These are phyloP conservation scores for Morphnarchus princeps DNA, from an alignment of 2,113 vertebrate genomes.

Conservation along the genomic window DNA sequence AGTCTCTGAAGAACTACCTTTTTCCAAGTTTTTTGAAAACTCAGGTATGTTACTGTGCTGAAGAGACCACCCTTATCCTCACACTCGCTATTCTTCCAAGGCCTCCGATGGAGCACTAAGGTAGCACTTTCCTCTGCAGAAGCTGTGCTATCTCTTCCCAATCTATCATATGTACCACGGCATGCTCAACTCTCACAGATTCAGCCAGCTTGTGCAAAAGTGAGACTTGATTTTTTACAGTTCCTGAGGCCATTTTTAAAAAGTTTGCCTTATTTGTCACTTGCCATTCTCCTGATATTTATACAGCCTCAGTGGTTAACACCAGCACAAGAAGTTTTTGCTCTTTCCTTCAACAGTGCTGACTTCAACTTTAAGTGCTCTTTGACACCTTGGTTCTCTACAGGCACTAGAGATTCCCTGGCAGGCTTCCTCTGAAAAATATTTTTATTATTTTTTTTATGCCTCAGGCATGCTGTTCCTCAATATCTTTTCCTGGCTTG, in stretches of 20 bases:
- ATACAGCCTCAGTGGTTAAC: not conserved
- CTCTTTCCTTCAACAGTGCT: not conserved
- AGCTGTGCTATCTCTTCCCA: not conserved
- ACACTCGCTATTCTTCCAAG: not conserved
- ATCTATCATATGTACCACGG: fast-evolving
- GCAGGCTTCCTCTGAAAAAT: not conserved
- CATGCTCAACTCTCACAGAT: not conserved
- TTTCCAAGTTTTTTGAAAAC: not conserved
- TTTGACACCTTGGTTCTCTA: not conserved
- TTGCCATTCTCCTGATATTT: not conserved
- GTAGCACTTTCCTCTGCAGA: not conserved
- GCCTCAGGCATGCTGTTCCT: not conserved
- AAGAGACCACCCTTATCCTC: not conserved
- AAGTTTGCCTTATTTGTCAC: not conserved
- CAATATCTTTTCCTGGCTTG: slow-evolving; percentile 14
- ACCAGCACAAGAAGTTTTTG: not conserved
- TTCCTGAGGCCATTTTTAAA: not conserved
- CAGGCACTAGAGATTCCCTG: not conserved
- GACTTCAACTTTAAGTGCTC: not conserved
- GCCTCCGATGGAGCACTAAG: not conserved
- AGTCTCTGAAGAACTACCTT: not conserved
- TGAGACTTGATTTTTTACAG: not conserved
- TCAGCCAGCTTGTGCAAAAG: not conserved
- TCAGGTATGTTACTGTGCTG: not conserved
- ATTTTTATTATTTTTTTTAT: not conserved